These are phyloP conservation scores for Trididemnum nubilum DNA, from an alignment of 23 tunicate species.

Conservation along the genomic window DNA sequence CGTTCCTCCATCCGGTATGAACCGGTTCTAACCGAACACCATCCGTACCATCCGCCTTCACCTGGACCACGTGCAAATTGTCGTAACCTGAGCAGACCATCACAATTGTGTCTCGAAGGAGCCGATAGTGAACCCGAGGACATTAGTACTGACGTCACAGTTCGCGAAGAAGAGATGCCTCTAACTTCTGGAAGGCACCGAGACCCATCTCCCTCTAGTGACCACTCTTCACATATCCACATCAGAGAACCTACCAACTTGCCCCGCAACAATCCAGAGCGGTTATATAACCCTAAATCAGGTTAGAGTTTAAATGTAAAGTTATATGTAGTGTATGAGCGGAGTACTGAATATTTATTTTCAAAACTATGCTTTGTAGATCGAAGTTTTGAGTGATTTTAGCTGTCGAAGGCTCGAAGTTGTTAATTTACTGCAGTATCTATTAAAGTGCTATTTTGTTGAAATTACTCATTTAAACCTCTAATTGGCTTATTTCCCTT, in stretches of 20 bases:
- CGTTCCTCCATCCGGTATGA: constrained; percentile 90
- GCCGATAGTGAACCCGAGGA: constrained; percentile 61
- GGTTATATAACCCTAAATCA: constrained; percentile 44
- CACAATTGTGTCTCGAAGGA: constrained; percentile 5
- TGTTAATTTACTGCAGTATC: too few relatives aligned
- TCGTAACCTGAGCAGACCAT: not conserved
- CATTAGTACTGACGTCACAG: constrained; percentile 43
- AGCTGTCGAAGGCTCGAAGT: too few relatives aligned
- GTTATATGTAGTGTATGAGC: too few relatives aligned
- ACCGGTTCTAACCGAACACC: constrained; percentile 73
- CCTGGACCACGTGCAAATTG: too few relatives aligned
- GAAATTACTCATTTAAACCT: too few relatives aligned
- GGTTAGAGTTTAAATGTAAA: too few relatives aligned
- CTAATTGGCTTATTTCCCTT: too few relatives aligned
- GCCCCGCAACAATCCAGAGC: constrained; percentile 54
- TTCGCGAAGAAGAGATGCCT: constrained; percentile 56
- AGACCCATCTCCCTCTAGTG: constrained; percentile 62
- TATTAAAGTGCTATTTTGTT: too few relatives aligned
- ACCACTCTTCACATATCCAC: constrained; percentile 22
- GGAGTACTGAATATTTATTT: too few relatives aligned
- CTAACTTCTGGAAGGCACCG: constrained; percentile 59
- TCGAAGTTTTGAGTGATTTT: too few relatives aligned
- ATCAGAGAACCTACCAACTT: constrained; percentile 46
- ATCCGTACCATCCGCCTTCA: constrained; percentile 71
- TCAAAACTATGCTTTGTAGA: too few relatives aligned